Base-by-base conservation (phyloP, 2,888 invertebrate genomes). In the Liposcelis brunnea region DNA sequence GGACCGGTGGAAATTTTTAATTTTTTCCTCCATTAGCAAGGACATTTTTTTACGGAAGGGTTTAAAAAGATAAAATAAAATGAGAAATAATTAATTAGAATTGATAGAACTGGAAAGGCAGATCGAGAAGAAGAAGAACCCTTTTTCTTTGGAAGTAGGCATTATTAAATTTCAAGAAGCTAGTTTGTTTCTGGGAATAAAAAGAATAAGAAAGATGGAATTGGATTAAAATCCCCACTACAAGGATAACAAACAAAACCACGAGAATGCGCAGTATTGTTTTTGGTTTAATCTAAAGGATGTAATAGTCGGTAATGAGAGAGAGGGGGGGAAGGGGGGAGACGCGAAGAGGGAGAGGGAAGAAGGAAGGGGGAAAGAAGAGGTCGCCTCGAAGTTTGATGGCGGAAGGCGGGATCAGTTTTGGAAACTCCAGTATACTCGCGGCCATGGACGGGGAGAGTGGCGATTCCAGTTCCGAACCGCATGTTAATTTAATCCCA, bases 361-460 rank as follows among this genome's bases (percentile, higher is more conserved):
- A n/a, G n/a, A 38, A 42, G 15, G 38, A 37, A 47, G 40, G 50
- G 36, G 48, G 46, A 18, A 14, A 10, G 45, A 34, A 19, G 48
- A 14, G 43, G 46, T 40, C 32, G 26, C 15, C 37, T 45, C 16
- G 38, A 12, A 45, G 2, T 45, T 21, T 32, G 12, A 43, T 37
- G 31, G 32, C 37, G 44, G 36, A 18, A 32, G 47, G 35, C 43
- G 48, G 47, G 32, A 48, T 47, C 34, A 47, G 32, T 26, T 8
- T 8, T 8, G 26, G 26, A 26, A 26, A 26, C n/a, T 34, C 42
- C 45, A 47, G 49, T 49, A 38, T 36, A 38, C 45, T 45, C 34
- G 46, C 46, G 51, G 47, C 49, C 18, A 51, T 51, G 51, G 51
- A 51, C 32, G 48, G 45, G 40, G 51, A 51, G 43, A 44, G 50